These are phyloP conservation scores for Pomacea maculata DNA, from an alignment of 1,140 invertebrate species.

Conservation along the genomic window DNA sequence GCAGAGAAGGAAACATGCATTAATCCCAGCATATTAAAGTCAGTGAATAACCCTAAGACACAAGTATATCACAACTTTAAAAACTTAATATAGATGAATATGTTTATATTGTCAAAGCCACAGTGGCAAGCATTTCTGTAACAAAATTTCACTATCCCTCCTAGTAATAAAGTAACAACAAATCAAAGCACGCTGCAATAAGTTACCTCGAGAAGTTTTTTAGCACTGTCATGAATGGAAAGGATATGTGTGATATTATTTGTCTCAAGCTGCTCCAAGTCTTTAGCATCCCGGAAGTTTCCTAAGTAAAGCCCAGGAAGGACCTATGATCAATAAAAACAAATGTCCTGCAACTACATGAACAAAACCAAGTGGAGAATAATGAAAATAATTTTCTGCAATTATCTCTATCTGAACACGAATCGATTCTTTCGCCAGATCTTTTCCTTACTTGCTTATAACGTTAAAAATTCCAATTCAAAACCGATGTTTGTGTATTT, in stretches of 20 bases:
- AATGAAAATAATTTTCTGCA: not conserved
- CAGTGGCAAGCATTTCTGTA: not conserved
- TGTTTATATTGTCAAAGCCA: not conserved
- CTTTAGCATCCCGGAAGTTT: conserved; percentile 86
- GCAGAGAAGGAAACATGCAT: not conserved
- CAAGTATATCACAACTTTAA: not conserved
- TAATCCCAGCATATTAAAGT: not conserved
- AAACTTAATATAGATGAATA: too few relatives aligned
- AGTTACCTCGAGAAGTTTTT: conserved; percentile 61
- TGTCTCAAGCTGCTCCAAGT: conserved; percentile 83
- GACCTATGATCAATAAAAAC: conserved; percentile 48
- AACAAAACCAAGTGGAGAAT: not conserved
- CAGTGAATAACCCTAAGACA: not conserved
- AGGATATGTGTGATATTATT: conserved; percentile 95
- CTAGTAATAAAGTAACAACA: too few relatives aligned
- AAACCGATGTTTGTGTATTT: too few relatives aligned
- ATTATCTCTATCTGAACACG: too few relatives aligned
- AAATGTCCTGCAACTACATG: too few relatives aligned
- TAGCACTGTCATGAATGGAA: conserved; percentile 92
- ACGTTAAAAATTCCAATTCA: too few relatives aligned
- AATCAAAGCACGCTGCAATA: not conserved
- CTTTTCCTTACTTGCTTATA: too few relatives aligned
- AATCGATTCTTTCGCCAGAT: too few relatives aligned
- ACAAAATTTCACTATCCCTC: too few relatives aligned
- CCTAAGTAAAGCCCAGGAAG: conserved; percentile 68